A percentile compares a stretch with the other conserved stretches of the same genome.
Conservation (phyloP, 2,888 invertebrate species). For the Scrobipalpa atriplicella region DNA sequence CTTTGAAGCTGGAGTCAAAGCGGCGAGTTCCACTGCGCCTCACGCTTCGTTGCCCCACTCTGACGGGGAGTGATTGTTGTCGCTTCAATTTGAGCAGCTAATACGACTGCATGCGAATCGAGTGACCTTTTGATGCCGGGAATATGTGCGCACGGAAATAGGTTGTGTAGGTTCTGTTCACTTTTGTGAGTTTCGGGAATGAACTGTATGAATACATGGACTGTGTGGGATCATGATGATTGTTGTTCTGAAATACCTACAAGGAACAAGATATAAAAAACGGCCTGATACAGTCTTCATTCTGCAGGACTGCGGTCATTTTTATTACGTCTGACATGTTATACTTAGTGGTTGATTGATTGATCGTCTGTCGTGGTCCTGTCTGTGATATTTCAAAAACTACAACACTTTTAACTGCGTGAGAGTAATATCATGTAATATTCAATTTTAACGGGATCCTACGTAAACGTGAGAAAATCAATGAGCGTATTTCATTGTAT, state of each 20-base stretch:
- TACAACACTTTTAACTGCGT: too few species aligned
- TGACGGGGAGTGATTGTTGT: slow-evolving; percentile 50
- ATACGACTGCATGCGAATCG: slow-evolving; percentile 17
- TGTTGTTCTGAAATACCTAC: neutral
- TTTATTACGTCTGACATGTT: too few species aligned
- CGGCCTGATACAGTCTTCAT: too few species aligned
- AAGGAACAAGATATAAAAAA: too few species aligned
- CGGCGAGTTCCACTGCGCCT: slow-evolving; percentile 45
- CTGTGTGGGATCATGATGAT: neutral
- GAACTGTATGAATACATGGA: neutral
- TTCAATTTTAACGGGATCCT: too few species aligned
- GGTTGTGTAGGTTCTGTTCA: slow-evolving; percentile 5
- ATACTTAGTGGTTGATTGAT: too few species aligned
- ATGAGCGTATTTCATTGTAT: too few species aligned
- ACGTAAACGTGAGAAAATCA: too few species aligned
- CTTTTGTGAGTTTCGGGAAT: neutral
- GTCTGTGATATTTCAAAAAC: too few species aligned
- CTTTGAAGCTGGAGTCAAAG: slow-evolving; percentile 52
- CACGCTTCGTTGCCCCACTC: slow-evolving; percentile 47
- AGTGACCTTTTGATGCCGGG: slow-evolving; percentile 15
- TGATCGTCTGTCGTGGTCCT: too few species aligned
- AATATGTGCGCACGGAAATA: slow-evolving; percentile 28
- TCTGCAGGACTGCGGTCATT: too few species aligned
- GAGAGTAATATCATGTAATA: too few species aligned
- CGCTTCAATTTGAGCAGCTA: slow-evolving; percentile 36